A percentile compares a stretch with the other conserved stretches of the same genome.
phyloP scores from a whole-genome alignment of 2,113 vertebrate genomes.

The Alces alces region DNA sequence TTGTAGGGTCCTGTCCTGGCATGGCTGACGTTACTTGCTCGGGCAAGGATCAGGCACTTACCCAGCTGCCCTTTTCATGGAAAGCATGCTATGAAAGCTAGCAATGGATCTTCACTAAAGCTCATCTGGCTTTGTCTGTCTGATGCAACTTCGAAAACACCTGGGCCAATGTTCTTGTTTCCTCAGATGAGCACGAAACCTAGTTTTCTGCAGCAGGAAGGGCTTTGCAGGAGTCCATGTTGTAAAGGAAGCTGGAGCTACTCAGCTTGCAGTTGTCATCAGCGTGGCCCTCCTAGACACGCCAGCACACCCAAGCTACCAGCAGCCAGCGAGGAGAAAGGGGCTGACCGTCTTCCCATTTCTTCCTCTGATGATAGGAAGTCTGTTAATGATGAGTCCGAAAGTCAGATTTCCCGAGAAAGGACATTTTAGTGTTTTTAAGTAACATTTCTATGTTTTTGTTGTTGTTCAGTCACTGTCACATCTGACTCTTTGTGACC shows the following conservation, averaged over 20 bases:
- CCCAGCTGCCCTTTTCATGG: neutral
- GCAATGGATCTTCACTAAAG: neutral
- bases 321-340: neutral
- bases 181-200: neutral
- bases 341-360: neutral
- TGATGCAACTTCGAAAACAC: neutral
- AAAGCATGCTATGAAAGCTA: neutral
- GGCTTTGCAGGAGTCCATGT: constrained; percentile 2
- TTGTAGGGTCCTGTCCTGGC: neutral
- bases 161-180: neutral
- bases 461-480: neutral
- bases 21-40: neutral
- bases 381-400: neutral
- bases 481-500: neutral
- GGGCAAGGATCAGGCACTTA: neutral
- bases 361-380: neutral
- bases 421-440: neutral
- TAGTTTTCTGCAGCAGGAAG: neutral
- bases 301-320: neutral
- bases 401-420: neutral
- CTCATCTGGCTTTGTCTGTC: neutral
- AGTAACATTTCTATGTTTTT: neutral
- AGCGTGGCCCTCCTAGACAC: neutral
- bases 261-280: neutral
- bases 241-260: neutral